These are phyloP conservation scores for Argyrosomus regius DNA, from an alignment of 2,797 vertebrate species.

Conservation along the genomic window DNA sequence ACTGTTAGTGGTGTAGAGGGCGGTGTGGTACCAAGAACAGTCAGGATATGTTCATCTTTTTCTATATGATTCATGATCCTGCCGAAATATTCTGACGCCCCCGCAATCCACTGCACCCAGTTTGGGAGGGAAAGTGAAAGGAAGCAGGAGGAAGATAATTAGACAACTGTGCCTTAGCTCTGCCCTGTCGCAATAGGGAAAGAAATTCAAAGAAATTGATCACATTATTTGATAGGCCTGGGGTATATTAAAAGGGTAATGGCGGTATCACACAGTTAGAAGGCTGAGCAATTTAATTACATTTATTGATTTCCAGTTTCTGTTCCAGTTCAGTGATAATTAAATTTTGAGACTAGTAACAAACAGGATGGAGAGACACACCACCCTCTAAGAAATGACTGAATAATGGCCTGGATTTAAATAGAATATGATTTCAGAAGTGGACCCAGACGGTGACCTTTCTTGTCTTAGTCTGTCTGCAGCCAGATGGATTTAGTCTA, in stretches of 20 bases:
- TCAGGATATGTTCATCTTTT: conserved; percentile 31
- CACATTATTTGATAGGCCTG: conserved; percentile 70
- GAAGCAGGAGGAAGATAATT: conserved; percentile 62
- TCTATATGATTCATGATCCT: conserved; percentile 50
- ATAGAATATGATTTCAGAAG: conserved; percentile 30
- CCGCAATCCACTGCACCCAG: conserved; percentile 26
- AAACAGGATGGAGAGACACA: conserved; percentile 40
- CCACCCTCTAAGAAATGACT: conserved; percentile 33
- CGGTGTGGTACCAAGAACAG: conserved; percentile 1
- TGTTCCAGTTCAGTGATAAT: conserved; percentile 71
- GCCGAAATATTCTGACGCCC: conserved; percentile 35
- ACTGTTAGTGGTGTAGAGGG: conserved; percentile 3
- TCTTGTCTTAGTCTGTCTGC: conserved; percentile 35
- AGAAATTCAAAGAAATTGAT: conserved; percentile 70
- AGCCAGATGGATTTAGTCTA: conserved; percentile 38
- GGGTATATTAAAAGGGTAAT: conserved; percentile 67
- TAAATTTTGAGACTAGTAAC: conserved; percentile 57
- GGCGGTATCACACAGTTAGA: conserved; percentile 64
- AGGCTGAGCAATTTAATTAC: conserved; percentile 73
- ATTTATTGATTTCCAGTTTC: conserved; percentile 76
- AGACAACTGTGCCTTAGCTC: conserved; percentile 39
- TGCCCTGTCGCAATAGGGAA: conserved; percentile 29
- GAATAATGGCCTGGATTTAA: conserved; percentile 41
- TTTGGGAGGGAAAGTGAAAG: conserved; percentile 40
- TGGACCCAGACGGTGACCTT: conserved; percentile 15